A percentile compares a stretch with the other conserved stretches of the same genome.
phyloP scores from a whole-genome alignment of 2,113 vertebrate species.

The Brevimyrus niger region DNA sequence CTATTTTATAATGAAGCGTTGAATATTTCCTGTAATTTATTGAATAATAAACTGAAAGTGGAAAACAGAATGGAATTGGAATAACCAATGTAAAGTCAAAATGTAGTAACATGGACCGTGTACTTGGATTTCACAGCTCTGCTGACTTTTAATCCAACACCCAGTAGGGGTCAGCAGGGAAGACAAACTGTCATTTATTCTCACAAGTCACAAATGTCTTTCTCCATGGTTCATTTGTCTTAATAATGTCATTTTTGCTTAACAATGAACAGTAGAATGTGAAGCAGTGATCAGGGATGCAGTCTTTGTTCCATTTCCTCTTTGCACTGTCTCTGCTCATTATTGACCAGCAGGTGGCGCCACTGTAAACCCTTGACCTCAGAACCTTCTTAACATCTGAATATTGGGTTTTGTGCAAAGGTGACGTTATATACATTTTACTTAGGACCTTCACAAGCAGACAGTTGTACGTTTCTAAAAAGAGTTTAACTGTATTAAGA shows the following conservation, averaged over 20 bases:
- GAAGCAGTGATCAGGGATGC: neutral
- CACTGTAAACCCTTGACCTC: neutral
- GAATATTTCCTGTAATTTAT: too few species aligned
- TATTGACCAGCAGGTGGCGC: neutral
- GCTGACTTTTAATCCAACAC: neutral
- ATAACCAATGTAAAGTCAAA: neutral
- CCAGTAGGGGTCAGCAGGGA: neutral
- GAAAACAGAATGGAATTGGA: too few species aligned
- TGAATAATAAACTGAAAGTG: too few species aligned
- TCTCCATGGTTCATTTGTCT: neutral
- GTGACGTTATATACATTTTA: neutral
- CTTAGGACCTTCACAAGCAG: neutral
- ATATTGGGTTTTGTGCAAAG: neutral
- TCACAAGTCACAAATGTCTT: neutral
- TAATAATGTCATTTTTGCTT: neutral
- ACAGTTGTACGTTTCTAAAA: neutral
- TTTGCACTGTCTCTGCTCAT: neutral
- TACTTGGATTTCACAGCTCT: neutral
- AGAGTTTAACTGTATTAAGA: neutral
- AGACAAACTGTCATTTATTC: neutral
- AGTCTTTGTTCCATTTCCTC: neutral
- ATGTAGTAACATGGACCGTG: neutral
- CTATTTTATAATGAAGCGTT: too few species aligned
- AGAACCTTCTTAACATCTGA: neutral
- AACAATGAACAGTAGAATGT: neutral